phyloP scores from a whole-genome alignment of 37 sponge, comb jelly and placozoan species.

The Lycopodina hypogea region DNA sequence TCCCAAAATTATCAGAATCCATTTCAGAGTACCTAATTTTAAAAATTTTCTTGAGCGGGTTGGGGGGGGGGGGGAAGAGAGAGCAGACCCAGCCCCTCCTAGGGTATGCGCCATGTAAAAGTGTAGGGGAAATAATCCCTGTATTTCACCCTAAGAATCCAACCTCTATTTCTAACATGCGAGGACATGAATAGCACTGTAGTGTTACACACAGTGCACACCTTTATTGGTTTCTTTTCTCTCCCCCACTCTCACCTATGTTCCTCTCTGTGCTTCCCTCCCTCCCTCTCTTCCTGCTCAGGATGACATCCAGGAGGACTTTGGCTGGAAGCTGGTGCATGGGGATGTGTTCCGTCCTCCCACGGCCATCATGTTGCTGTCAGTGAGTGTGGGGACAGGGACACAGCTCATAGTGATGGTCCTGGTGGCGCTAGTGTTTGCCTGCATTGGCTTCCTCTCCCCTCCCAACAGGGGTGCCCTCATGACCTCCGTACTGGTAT shows the following conservation, averaged over 20 bases:
- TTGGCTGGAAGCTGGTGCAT: slow-evolving; percentile 99
- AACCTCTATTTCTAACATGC: too few relatives aligned
- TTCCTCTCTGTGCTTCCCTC: not conserved
- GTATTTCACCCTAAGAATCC: too few relatives aligned
- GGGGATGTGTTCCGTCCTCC: slow-evolving; percentile 99
- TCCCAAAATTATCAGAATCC: too few relatives aligned
- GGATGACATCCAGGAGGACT: slow-evolving; percentile 99
- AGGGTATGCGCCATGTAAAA: too few relatives aligned
- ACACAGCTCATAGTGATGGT: slow-evolving; percentile 82
- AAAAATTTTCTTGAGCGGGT: too few relatives aligned
- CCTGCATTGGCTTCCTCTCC: slow-evolving; percentile 94
- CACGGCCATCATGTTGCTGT: slow-evolving; percentile 79
- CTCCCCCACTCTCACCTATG: not conserved
- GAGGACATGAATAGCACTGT: too few relatives aligned
- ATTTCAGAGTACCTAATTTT: too few relatives aligned
- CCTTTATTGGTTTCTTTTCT: not conserved
- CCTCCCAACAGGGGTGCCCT: slow-evolving; percentile 96
- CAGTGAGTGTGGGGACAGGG: slow-evolving; percentile 91
- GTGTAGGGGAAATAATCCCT: too few relatives aligned
- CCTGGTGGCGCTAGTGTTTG: slow-evolving; percentile 82
- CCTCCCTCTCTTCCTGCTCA: not conserved
- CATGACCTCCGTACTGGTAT: slow-evolving; percentile 88
- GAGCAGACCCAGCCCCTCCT: too few relatives aligned
- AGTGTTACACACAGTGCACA: too few relatives aligned
- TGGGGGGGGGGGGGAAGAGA: too few relatives aligned